Evolutionary conservation across 2,797 vertebrate species (phyloP).

Genomic region (Jordanella pulchra): DNA sequence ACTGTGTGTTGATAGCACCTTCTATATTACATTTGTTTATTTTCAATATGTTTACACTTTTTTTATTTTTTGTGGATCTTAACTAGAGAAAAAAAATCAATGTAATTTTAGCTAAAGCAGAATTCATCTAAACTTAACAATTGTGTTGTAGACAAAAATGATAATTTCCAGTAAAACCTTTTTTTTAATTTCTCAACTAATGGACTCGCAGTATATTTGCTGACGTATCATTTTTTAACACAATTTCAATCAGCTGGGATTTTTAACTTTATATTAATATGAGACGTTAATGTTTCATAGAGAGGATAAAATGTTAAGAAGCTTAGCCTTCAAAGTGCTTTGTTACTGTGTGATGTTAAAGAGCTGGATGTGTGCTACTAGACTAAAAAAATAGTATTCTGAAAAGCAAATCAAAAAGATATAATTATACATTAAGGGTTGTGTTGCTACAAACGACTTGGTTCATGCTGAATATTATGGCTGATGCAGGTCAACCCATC

Average conservation of each 20-base stretch:
- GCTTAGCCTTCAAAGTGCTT: no score
- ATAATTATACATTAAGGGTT: not conserved
- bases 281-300: no score
- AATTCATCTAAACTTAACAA: no score
- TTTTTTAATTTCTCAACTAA: not conserved
- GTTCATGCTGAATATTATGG: not conserved
- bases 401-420: constrained; percentile 7
- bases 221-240: no score
- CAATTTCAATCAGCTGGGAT: no score
- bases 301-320: no score
- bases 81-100: not conserved
- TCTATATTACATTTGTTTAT: constrained; percentile 1
- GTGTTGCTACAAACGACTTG: not conserved
- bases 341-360: no score
- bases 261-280: no score
- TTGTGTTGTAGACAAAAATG: not conserved
- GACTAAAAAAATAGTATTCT: constrained; percentile 9
- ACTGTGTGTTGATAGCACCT: not conserved
- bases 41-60: not conserved
- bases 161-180: not conserved
- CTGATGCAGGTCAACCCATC: constrained; percentile 8
- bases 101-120: not conserved
- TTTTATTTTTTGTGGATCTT: not conserved
- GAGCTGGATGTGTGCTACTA: no score
- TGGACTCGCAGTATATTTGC: not conserved